phyloP scores from a whole-genome alignment of 1,140 invertebrate genomes.

The Agrilus planipennis region DNA sequence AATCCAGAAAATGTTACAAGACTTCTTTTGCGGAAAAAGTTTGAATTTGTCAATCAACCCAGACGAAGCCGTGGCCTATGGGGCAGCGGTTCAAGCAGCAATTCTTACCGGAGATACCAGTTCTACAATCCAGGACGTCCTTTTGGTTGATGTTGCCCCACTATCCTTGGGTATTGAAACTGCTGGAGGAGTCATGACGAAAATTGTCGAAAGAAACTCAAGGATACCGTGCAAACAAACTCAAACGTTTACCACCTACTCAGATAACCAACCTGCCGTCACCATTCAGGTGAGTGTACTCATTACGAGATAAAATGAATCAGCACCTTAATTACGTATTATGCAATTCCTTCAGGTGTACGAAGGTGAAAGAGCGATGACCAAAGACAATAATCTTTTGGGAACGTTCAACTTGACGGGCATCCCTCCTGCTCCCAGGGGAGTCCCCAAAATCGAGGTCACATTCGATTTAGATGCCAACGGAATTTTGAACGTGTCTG shows the following conservation, averaged over 20 bases:
- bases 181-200: constrained; percentile 54
- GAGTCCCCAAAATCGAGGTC: constrained; percentile 85
- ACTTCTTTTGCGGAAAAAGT: constrained; percentile 51
- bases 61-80: constrained; percentile 65
- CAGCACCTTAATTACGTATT: no score
- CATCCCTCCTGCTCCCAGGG: constrained; percentile 67
- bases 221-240: constrained; percentile 57
- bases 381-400: constrained; percentile 30
- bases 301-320: no score
- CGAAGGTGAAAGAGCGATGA: constrained; percentile 31
- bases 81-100: constrained; percentile 65
- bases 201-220: constrained; percentile 52
- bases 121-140: constrained; percentile 61
- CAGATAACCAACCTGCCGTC: constrained; percentile 61
- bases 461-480: constrained; percentile 72
- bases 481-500: constrained; percentile 69
- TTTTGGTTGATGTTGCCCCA: constrained; percentile 60
- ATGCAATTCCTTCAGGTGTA: constrained; percentile 28
- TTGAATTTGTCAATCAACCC: constrained; percentile 65
- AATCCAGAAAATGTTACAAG: constrained; percentile 51
- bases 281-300: constrained; percentile 51
- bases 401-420: constrained; percentile 52
- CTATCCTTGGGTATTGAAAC: constrained; percentile 60
- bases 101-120: constrained; percentile 55
- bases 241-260: constrained; percentile 51